A percentile compares a stretch with the other conserved stretches of the same genome.
These are phyloP conservation scores for Didymodactylos carnosus DNA, from an alignment of 2,888 invertebrate species.

Conservation along the genomic window DNA sequence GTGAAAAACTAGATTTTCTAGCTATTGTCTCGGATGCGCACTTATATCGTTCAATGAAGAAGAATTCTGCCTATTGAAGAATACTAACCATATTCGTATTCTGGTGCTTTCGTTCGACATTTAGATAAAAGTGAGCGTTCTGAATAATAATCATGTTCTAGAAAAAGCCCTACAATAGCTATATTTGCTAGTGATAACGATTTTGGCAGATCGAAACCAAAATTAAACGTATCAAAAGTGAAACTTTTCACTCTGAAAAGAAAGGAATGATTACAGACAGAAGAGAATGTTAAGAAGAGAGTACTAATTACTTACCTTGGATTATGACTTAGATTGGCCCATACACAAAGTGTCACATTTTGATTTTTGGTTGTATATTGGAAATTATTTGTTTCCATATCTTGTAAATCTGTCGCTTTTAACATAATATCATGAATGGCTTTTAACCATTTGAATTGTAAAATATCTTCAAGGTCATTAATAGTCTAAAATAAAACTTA, in stretches of 20 bases:
- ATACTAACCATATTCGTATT: slow-evolving; percentile 16
- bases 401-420: slow-evolving; percentile 23
- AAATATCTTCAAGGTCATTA: slow-evolving; percentile 25
- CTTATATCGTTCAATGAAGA: neutral
- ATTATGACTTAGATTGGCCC: slow-evolving; percentile 34
- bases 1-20: neutral
- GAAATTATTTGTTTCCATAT: slow-evolving; percentile 30
- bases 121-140: slow-evolving; percentile 22
- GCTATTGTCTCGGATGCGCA: neutral
- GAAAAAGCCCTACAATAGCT: slow-evolving; percentile 25
- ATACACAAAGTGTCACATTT: slow-evolving; percentile 26
- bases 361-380: slow-evolving; percentile 24
- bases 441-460: slow-evolving; percentile 27
- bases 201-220: slow-evolving; percentile 30
- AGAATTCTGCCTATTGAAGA: neutral
- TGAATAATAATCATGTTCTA: slow-evolving; percentile 30
- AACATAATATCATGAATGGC: slow-evolving; percentile 25
- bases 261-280: no score
- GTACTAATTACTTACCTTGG: slow-evolving; percentile 22
- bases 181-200: slow-evolving; percentile 27
- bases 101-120: slow-evolving; percentile 22
- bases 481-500: slow-evolving; percentile 21
- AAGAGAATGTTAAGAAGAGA: no score
- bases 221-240: slow-evolving; percentile 26
- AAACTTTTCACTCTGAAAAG: slow-evolving; percentile 30